phyloP scores from a whole-genome alignment of 2,888 invertebrate species.

The Cantharis rufa region DNA sequence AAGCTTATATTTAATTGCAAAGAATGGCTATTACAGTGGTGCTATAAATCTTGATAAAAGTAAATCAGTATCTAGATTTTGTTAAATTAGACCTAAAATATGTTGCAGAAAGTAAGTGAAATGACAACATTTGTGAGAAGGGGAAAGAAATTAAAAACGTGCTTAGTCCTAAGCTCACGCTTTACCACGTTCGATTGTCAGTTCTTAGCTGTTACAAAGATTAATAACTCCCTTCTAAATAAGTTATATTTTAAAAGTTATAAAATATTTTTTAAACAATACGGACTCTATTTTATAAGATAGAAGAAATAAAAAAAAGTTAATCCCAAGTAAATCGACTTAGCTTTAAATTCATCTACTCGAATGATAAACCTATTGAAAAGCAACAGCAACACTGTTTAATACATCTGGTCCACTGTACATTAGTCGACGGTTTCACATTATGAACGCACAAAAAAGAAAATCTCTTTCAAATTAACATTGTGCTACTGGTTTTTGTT shows the following conservation, averaged over 20 bases:
- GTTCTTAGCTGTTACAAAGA: constrained; percentile 26
- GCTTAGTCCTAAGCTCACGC: constrained; percentile 47
- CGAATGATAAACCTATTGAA: constrained; percentile 22
- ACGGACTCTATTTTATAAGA: background rate
- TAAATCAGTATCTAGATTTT: constrained; percentile 54
- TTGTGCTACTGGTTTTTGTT: constrained; percentile 52
- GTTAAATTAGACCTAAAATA: constrained; percentile 54
- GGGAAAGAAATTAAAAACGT: constrained; percentile 55
- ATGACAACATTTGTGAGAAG: constrained; percentile 51
- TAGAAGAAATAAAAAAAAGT: background rate
- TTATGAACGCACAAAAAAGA: constrained; percentile 40
- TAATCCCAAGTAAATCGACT: background rate
- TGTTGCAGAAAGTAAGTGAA: constrained; percentile 51
- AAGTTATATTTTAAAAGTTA: constrained; percentile 18
- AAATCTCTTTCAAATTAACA: constrained; percentile 51
- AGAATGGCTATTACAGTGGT: constrained; percentile 29
- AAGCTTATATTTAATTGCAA: constrained; percentile 21
- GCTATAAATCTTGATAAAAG: constrained; percentile 54
- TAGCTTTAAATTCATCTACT: constrained; percentile 15
- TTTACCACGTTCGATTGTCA: constrained; percentile 24
- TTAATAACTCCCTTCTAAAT: constrained; percentile 28
- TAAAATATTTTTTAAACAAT: background rate
- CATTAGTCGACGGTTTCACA: constrained; percentile 41
- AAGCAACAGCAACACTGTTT: constrained; percentile 33
- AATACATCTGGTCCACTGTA: constrained; percentile 42